A percentile compares a stretch with the other conserved stretches of the same genome.
Evolutionary conservation across 2,888 invertebrate species (phyloP).

Genomic region (Agrotis ipsilon): DNA sequence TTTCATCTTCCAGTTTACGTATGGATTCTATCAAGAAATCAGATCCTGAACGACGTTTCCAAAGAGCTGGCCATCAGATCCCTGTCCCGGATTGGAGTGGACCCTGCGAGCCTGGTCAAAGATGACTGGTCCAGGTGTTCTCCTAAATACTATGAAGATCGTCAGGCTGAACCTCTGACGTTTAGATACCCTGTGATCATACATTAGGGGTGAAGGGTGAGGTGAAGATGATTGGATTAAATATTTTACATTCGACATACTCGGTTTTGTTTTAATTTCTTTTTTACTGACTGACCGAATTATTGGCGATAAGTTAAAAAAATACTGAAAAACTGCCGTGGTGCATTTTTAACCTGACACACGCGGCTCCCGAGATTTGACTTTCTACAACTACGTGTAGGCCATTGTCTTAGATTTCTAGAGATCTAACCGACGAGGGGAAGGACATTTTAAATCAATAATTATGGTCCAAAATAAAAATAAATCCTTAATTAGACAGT

Average conservation of each 20-base stretch:
- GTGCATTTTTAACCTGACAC: too few relatives aligned
- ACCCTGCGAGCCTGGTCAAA: constrained; percentile 69
- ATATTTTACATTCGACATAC: not conserved
- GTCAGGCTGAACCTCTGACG: constrained; percentile 75
- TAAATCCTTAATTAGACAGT: too few relatives aligned
- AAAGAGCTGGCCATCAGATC: constrained; percentile 79
- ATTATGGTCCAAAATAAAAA: too few relatives aligned
- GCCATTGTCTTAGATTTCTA: too few relatives aligned
- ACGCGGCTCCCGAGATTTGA: too few relatives aligned
- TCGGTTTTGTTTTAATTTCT: not conserved
- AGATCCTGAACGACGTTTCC: constrained; percentile 80
- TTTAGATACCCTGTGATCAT: constrained; percentile 81
- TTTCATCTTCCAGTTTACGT: constrained; percentile 78
- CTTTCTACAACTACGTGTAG: too few relatives aligned
- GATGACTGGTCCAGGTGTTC: constrained; percentile 76
- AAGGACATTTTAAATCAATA: too few relatives aligned
- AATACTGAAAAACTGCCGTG: too few relatives aligned
- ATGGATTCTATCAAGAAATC: constrained; percentile 83
- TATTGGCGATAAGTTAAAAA: too few relatives aligned
- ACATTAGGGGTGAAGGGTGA: constrained; percentile 21
- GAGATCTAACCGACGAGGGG: too few relatives aligned
- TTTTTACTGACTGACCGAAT: not conserved
- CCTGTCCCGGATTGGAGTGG: constrained; percentile 72
- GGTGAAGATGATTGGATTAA: not conserved
- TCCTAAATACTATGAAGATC: constrained; percentile 81